Evolutionary conservation across 2,797 vertebrate genomes (phyloP), one percentile per base, ranked within the genome.

Genomic region (Lagorchestes hirsutus): DNA sequence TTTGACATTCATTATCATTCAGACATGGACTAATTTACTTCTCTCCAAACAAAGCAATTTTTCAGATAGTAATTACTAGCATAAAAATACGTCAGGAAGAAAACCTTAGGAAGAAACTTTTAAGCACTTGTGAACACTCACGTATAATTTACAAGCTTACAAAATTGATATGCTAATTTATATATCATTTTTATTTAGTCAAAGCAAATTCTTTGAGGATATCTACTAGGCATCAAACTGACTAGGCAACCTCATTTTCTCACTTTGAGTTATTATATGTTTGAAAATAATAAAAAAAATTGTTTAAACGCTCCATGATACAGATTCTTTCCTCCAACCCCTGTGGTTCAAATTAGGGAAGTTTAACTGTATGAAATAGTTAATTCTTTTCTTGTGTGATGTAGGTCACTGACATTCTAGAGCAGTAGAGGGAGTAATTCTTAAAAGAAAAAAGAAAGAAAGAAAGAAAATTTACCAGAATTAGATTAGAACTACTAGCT

Each of bases 361-460:
- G 55, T n/a, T 82, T 90, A 59, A 55, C 74, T 96, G 27, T 92
- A 22, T 95, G 90, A 93, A 40, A 92, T 57, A 91, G 90, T 90
- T 57, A 94, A 94, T 95, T 91, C 18, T 0, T 55, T 95, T 62
- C 40, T 91, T 94, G 92, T 74, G 91, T 96, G 97, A 96, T 97
- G 92, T 97, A 96, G 96, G 97, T 97, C 97, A 96, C 94, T 94
- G 90, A 96, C 96, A 94, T 95, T 92, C 93, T 91, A 92, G 94
- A 93, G 97, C 97, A 98, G 96, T 95, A 98, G 97, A 97, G 97
- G 97, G 97, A 98, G 97, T 98, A 95, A 55, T 90, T 96, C 90
- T 94, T 91, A 54, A 46, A 87, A 27, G 9, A 28, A 50, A 82
- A 40, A 82, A 40, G 40, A 34, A 67, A 67, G 31, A n/a, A n/a